Percentiles rank a stretch among this genome's conserved stretches.
Conservation (phyloP, 2,113 vertebrate genomes). For the Neotoma lepida region DNA sequence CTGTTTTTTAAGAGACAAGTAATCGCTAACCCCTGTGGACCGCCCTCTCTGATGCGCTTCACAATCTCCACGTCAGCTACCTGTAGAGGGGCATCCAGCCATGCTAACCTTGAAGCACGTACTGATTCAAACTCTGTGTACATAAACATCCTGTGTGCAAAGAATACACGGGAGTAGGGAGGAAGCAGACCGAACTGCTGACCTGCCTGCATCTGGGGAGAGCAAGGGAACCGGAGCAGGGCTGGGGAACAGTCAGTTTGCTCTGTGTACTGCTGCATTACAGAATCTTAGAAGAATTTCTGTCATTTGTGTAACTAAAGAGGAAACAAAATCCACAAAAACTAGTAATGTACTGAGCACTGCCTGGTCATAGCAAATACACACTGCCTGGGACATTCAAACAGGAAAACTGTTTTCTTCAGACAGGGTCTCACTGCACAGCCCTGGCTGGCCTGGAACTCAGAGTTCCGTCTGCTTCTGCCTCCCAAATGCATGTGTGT, state of each 20-base stretch:
- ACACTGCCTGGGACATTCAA: background rate
- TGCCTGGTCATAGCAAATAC: background rate
- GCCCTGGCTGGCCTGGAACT: background rate
- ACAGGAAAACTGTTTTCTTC: background rate
- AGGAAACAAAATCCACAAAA: background rate
- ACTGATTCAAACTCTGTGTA: fast-evolving
- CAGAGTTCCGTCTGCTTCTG: background rate
- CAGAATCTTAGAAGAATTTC: background rate
- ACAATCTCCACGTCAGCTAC: background rate
- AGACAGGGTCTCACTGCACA: background rate
- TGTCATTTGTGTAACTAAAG: background rate
- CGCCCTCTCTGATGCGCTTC: no score
- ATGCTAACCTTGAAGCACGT: background rate
- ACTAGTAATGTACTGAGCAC: background rate
- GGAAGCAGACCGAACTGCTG: background rate
- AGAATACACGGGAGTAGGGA: background rate
- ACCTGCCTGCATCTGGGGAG: background rate
- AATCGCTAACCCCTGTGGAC: no score
- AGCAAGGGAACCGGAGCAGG: fast-evolving
- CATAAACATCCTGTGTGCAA: background rate
- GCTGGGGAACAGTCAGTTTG: no score
- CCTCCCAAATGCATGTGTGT: background rate
- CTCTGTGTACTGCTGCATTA: background rate
- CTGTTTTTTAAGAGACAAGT: background rate
- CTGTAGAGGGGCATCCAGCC: background rate